Evolutionary conservation across 2,888 invertebrate species (phyloP).

Genomic region (Beris morrisii): DNA sequence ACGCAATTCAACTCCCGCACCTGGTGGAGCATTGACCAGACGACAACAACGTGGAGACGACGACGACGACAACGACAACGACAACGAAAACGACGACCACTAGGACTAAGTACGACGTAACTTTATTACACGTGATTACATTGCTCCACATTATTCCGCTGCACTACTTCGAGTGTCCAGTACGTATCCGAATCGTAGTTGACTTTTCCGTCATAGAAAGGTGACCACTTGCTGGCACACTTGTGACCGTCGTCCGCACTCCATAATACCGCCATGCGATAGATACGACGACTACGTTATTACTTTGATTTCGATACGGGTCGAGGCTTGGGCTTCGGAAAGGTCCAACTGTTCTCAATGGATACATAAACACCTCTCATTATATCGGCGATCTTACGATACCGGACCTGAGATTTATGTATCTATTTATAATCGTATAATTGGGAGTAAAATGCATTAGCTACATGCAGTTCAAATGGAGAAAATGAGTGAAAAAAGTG

Average conservation of each 20-base stretch:
- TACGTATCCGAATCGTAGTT: no score
- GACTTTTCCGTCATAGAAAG: no score
- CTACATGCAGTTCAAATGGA: background rate
- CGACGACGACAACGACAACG: slow-evolving; percentile 16
- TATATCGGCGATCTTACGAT: slow-evolving; percentile 35
- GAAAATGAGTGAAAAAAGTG: background rate
- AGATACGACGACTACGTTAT: no score
- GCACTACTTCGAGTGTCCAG: no score
- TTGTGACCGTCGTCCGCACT: no score
- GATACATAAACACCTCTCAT: slow-evolving; percentile 38
- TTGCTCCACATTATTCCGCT: no score
- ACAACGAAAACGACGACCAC: slow-evolving; percentile 4
- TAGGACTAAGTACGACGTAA: slow-evolving; percentile 23
- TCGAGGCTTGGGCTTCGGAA: no score
- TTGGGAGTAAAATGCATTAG: slow-evolving; percentile 31
- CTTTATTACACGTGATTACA: slow-evolving; percentile 28
- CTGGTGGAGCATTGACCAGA: slow-evolving; percentile 33
- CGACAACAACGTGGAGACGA: background rate
- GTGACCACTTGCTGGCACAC: no score
- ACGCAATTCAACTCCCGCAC: slow-evolving; percentile 37
- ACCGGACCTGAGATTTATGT: slow-evolving; percentile 36
- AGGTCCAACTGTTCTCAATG: slow-evolving; percentile 28
- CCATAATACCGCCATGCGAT: no score
- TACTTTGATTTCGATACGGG: no score
- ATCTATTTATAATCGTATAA: slow-evolving; percentile 38